phyloP scores from a whole-genome alignment of 2,797 vertebrate genomes.

The Acestrorhynchus altus region DNA sequence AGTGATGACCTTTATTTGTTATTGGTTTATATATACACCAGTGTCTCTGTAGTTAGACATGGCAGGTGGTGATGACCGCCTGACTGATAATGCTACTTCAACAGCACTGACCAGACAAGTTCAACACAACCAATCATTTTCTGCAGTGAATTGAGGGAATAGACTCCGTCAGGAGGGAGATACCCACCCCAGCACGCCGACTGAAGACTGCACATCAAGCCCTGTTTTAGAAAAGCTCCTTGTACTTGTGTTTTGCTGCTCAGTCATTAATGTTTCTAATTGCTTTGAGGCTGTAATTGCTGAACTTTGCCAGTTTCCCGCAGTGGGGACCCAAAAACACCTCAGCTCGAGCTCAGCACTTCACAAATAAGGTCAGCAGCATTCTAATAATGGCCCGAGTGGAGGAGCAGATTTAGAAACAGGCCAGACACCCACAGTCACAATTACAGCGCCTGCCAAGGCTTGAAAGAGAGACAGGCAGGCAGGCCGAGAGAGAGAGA shows the following conservation, averaged over 20 bases:
- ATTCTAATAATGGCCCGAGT: constrained; percentile 52
- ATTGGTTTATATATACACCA: too few relatives aligned
- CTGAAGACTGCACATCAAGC: too few relatives aligned
- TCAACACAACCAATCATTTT: too few relatives aligned
- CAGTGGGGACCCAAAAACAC: constrained; percentile 21
- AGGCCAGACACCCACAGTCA: constrained; percentile 55
- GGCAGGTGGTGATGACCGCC: too few relatives aligned
- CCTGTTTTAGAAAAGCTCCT: neutral
- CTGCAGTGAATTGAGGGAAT: too few relatives aligned
- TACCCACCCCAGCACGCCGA: too few relatives aligned
- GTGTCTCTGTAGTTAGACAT: too few relatives aligned
- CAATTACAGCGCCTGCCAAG: constrained; percentile 51
- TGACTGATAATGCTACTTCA: too few relatives aligned
- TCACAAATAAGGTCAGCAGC: constrained; percentile 50
- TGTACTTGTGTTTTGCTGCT: constrained; percentile 26
- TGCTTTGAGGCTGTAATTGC: constrained; percentile 41
- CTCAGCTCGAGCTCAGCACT: constrained; percentile 35
- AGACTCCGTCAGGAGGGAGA: too few relatives aligned
- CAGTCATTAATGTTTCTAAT: constrained; percentile 55
- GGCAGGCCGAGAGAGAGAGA: constrained; percentile 5
- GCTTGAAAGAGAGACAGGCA: constrained; percentile 46
- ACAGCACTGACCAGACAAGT: too few relatives aligned
- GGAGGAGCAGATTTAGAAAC: constrained; percentile 55
- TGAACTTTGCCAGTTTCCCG: constrained; percentile 16
- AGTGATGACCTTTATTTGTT: too few relatives aligned